Conservation (phyloP, 1,140 invertebrate genomes). For the Drosophila albomicans region DNA sequence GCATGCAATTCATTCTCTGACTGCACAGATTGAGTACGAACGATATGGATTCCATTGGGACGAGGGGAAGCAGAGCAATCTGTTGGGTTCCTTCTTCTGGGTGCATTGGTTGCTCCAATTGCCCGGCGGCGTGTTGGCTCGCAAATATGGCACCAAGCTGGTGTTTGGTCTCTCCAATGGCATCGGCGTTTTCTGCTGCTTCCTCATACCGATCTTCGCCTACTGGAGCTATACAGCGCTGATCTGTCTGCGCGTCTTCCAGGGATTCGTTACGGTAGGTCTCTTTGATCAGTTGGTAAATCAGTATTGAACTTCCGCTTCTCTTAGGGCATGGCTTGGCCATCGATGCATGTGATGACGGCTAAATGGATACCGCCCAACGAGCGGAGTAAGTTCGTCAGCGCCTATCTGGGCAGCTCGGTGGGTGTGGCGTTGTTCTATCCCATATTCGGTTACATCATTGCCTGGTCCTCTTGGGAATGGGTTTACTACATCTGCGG, state of each 20-base stretch:
- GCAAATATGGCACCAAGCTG: conserved; percentile 89
- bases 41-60: conserved; percentile 88
- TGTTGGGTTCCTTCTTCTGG: conserved; percentile 91
- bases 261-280: conserved; percentile 91
- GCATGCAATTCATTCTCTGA: neutral
- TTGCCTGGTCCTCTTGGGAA: conserved; percentile 89
- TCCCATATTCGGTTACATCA: conserved; percentile 89
- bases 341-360: conserved; percentile 91
- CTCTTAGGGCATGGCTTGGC: conserved; percentile 92
- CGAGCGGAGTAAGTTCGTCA: conserved; percentile 91
- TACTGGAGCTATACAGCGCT: conserved; percentile 87
- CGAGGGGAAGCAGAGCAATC: conserved; percentile 88
- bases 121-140: conserved; percentile 90
- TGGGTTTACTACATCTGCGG: conserved; percentile 91
- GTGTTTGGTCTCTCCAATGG: conserved; percentile 90
- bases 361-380: conserved; percentile 93
- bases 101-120: conserved; percentile 90
- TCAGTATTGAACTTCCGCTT: neutral
- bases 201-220: conserved; percentile 89
- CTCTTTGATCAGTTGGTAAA: conserved; percentile 21
- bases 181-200: conserved; percentile 88
- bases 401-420: conserved; percentile 89
- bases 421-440: conserved; percentile 90
- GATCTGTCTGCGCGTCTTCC: conserved; percentile 88
- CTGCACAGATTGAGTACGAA: conserved; percentile 71